Conservation (phyloP, 2,113 vertebrate species). For the Galeopterus variegatus region DNA sequence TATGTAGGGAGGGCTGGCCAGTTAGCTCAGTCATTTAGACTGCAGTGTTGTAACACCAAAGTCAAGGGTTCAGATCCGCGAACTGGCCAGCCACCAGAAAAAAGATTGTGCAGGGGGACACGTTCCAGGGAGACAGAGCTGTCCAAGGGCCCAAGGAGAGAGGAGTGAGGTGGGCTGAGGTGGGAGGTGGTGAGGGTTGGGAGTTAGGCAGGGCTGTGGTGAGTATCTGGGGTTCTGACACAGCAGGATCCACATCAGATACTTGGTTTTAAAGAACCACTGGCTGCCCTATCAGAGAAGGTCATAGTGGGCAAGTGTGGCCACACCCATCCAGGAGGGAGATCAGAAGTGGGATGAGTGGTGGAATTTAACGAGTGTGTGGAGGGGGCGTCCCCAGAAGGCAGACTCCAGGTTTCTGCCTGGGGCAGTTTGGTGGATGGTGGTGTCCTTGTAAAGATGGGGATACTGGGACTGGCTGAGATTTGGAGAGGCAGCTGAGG, state of each 20-base stretch:
- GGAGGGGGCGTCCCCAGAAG: fast-evolving
- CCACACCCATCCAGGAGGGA: background rate
- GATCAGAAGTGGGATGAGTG: background rate
- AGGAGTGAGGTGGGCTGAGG: fast-evolving
- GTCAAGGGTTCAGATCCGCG: too few relatives aligned
- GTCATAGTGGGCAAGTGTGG: background rate
- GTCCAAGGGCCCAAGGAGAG: background rate
- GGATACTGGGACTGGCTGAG: fast-evolving
- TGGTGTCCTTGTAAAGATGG: fast-evolving
- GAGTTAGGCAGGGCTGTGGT: fast-evolving
- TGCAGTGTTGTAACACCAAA: too few relatives aligned
- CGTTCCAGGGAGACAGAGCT: fast-evolving
- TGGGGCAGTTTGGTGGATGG: background rate
- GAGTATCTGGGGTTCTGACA: background rate
- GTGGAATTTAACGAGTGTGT: fast-evolving
- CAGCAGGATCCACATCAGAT: fast-evolving
- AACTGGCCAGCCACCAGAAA: too few relatives aligned
- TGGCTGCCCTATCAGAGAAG: background rate
- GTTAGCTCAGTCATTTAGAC: too few relatives aligned
- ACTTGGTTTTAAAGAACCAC: background rate
- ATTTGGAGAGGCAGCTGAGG: background rate
- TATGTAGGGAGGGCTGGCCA: background rate
- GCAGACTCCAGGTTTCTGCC: too few relatives aligned
- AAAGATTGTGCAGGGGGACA: background rate
- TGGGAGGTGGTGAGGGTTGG: background rate